Percentiles rank a stretch among this genome's conserved stretches.
These are phyloP conservation scores for Bos javanicus DNA, from an alignment of 2,113 vertebrate species.

Conservation along the genomic window DNA sequence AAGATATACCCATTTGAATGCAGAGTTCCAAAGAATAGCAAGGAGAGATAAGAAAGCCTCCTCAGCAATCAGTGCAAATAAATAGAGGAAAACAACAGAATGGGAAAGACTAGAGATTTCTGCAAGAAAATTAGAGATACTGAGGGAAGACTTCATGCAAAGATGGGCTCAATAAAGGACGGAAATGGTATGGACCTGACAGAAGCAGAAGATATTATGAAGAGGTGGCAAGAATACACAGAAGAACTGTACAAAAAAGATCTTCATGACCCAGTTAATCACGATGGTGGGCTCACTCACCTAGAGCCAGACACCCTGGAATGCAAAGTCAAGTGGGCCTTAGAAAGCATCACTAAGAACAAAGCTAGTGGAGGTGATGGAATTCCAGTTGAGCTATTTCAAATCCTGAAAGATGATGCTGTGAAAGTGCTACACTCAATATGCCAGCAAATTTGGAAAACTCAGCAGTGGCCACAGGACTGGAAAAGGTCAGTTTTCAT, in stretches of 20 bases:
- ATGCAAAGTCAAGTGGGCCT: not conserved
- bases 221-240: not conserved
- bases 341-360: not conserved
- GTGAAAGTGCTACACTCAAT: not conserved
- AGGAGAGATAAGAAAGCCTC: not conserved
- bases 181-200: not conserved
- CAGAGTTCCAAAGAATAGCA: not conserved
- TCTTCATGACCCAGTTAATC: not conserved
- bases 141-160: not conserved
- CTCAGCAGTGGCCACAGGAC: not conserved
- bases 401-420: not conserved
- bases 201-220: not conserved
- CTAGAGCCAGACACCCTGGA: too few species aligned
- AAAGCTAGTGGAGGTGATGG: not conserved
- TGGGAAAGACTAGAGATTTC: not conserved
- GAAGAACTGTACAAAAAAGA: not conserved
- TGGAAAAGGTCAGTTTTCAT: not conserved
- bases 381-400: not conserved
- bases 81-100: not conserved
- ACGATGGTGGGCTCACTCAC: not conserved
- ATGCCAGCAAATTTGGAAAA: not conserved
- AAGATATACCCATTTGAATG: not conserved
- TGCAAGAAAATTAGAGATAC: not conserved
- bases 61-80: rapidly evolving
- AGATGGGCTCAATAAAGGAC: not conserved